Evolutionary conservation across 2,113 vertebrate genomes (phyloP).

Genomic region (Scomber japonicus): DNA sequence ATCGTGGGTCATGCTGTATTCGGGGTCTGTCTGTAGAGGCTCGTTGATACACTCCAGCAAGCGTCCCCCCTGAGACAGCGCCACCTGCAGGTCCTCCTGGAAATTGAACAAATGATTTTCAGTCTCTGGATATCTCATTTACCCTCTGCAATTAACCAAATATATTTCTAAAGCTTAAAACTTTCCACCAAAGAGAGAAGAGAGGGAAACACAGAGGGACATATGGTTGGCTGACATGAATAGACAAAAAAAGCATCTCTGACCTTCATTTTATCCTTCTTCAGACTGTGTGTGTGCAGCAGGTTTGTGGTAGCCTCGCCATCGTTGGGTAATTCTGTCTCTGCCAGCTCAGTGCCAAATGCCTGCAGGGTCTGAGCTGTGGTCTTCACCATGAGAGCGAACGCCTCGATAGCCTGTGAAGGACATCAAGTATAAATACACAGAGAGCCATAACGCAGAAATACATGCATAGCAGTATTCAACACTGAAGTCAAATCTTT

Average conservation of each 20-base stretch:
- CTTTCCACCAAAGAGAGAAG: too few relatives aligned
- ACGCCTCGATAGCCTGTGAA: slow-evolving; percentile 94
- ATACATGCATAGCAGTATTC: too few relatives aligned
- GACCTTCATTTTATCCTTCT: slow-evolving; percentile 94
- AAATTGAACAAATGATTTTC: background rate
- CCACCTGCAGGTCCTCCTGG: slow-evolving; percentile 91
- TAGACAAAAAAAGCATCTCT: background rate
- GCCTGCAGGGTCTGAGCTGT: slow-evolving; percentile 95
- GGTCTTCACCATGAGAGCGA: slow-evolving; percentile 96
- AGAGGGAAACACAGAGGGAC: background rate
- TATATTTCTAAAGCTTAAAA: too few relatives aligned
- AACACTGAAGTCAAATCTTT: background rate
- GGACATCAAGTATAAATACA: background rate
- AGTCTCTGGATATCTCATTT: too few relatives aligned
- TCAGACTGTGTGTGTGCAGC: slow-evolving; percentile 88
- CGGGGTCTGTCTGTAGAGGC: slow-evolving; percentile 87
- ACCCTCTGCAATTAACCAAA: too few relatives aligned
- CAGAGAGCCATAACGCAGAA: too few relatives aligned
- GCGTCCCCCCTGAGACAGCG: slow-evolving; percentile 87
- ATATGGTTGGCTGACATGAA: background rate
- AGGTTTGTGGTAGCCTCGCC: slow-evolving; percentile 89
- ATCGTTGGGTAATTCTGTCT: slow-evolving; percentile 95
- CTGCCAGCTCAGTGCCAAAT: slow-evolving; percentile 96
- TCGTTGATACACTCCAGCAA: slow-evolving; percentile 90
- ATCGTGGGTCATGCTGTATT: slow-evolving; percentile 90